phyloP scores from a whole-genome alignment of 2,888 invertebrate species.

The Agrochola circellaris region DNA sequence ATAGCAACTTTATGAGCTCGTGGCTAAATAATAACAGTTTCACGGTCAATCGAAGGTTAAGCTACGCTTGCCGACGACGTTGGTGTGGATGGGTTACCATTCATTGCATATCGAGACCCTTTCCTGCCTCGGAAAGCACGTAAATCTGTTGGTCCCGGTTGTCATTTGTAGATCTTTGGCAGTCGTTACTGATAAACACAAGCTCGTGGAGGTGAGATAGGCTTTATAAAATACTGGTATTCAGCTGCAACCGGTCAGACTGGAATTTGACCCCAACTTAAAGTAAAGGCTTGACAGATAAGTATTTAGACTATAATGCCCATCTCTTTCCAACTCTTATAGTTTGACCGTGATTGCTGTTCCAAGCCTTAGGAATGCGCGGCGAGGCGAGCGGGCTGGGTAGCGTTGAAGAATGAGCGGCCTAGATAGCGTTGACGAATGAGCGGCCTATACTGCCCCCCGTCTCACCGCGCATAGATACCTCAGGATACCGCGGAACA shows the following conservation, averaged over 20 bases:
- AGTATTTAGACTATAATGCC: neutral
- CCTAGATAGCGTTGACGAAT: too few species aligned
- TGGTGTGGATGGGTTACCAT: neutral
- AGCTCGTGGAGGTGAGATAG: neutral
- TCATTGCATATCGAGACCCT: neutral
- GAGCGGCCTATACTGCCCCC: too few species aligned
- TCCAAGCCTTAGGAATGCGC: too few species aligned
- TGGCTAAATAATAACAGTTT: neutral
- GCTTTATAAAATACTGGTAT: neutral
- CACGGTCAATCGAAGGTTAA: neutral
- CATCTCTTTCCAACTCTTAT: neutral
- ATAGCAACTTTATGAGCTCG: neutral
- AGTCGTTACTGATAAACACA: neutral
- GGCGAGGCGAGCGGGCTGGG: too few species aligned
- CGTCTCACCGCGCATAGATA: too few species aligned
- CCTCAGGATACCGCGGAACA: too few species aligned
- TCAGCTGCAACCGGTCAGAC: neutral
- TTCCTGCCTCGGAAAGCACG: neutral
- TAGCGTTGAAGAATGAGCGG: too few species aligned
- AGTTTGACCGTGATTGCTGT: too few species aligned
- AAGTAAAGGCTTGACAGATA: neutral
- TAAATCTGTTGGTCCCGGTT: rapidly evolving
- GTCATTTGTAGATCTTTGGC: neutral
- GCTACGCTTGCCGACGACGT: neutral
- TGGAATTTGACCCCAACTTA: too few species aligned